Conservation (phyloP, 2,797 vertebrate genomes). For the Taenioides sp. region DNA sequence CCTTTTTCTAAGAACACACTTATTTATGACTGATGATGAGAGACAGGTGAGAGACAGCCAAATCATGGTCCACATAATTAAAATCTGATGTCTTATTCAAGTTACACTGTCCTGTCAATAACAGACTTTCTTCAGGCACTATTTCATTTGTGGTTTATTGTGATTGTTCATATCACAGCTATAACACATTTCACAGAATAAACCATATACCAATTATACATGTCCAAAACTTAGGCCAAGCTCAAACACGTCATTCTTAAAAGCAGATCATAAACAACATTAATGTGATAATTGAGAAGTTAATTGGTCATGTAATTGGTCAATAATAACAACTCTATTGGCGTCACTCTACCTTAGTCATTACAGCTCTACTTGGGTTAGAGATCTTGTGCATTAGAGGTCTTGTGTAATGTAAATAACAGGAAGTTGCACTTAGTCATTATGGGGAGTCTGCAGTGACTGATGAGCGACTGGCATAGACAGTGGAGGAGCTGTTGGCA, state of each 20-base stretch:
- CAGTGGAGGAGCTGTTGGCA: constrained; percentile 59
- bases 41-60: constrained; percentile 82
- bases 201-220: not conserved
- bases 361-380: constrained; percentile 15
- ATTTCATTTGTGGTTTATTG: not conserved
- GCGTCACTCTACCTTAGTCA: constrained; percentile 4
- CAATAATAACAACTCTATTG: constrained; percentile 2
- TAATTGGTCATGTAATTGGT: not conserved
- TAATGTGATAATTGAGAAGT: not conserved
- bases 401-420: constrained; percentile 44
- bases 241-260: not conserved
- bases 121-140: constrained; percentile 17
- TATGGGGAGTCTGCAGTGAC: constrained; percentile 38
- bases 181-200: not conserved
- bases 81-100: constrained; percentile 46
- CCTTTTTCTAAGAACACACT: constrained; percentile 69
- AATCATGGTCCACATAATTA: constrained; percentile 69
- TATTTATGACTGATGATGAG: constrained; percentile 81
- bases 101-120: constrained; percentile 25
- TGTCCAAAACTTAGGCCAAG: not conserved
- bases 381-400: constrained; percentile 45
- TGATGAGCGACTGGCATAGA: constrained; percentile 46
- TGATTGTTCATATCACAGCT: not conserved
- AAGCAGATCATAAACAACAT: not conserved
- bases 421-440: constrained; percentile 43